Evolutionary conservation across 2,888 invertebrate genomes (phyloP).

Genomic region (Arenicola marina): DNA sequence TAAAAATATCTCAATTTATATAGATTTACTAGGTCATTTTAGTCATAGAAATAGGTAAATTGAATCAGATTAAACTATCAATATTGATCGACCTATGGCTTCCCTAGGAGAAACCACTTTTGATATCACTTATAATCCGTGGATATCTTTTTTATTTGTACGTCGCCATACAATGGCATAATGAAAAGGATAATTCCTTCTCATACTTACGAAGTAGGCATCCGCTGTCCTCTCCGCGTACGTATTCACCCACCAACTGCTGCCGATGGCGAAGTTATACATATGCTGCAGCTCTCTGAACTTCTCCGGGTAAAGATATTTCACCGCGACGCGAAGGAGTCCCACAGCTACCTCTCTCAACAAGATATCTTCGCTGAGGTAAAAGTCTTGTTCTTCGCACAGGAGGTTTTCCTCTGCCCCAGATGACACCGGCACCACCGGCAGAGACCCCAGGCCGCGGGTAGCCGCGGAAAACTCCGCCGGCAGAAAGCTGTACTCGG

Average conservation of each 20-base stretch:
- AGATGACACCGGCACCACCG: constrained; percentile 36
- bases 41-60: too few species aligned
- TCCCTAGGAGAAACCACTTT: too few species aligned
- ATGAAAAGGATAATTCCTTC: background rate
- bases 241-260: constrained; percentile 33
- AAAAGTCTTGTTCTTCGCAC: constrained; percentile 32
- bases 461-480: constrained; percentile 31
- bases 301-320: constrained; percentile 11
- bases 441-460: constrained; percentile 42
- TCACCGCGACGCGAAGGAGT: constrained; percentile 28
- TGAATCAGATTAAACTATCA: too few species aligned
- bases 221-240: constrained; percentile 22
- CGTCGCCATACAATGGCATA: too few species aligned
- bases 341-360: constrained; percentile 30
- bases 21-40: too few species aligned
- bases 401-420: constrained; percentile 44
- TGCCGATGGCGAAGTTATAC: constrained; percentile 26
- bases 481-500: constrained; percentile 39
- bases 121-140: too few species aligned
- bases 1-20: too few species aligned
- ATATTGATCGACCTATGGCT: too few species aligned
- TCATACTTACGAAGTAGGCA: constrained; percentile 31
- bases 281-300: constrained; percentile 12
- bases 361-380: constrained; percentile 27
- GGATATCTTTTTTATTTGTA: too few species aligned